Base-by-base conservation (phyloP, 2,113 vertebrate species). In the Tragelaphus buxtoni region DNA sequence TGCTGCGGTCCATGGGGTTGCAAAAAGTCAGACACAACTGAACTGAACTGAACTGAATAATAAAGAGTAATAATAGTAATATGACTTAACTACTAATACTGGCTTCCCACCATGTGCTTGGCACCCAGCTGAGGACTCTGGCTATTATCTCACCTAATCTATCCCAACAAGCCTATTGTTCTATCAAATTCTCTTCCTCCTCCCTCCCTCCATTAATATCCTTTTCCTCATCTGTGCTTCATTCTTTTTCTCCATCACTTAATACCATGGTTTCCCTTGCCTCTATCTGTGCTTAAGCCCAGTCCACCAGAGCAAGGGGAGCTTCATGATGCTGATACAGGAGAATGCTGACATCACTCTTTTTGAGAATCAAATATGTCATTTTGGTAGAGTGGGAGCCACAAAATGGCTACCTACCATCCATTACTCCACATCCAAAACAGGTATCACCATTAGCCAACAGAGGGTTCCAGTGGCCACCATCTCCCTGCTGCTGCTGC, bases 21-120 rank as follows among this genome's bases (percentile, higher is more conserved):
- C 65, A 39, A 72, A 72, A 20, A 10, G 1, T 39, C 9, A 1
- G 35, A 24, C 65, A 22, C 10, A 22, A 12, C n/a, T 72, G n/a
- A 72, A 72, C 65, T 72, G 53, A 53, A 53, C 53, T 18, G 65
- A 72, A 39, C 18, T 39, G 65, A 39, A 72, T 26, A 26, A 3
- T 24, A 35, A 69, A 13, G 3, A 42, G 2, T 26, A 35, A 4
- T 2, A 55, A 9, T 1, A n/a, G 20, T 3, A 35, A 53, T 16
- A 12, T 7, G 63, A 49, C 4, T 39, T 30, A 47, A 58, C 45
- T 16, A 9, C 3, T n/a, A 16, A 80, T 49, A 12, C 0, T 28
- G 76, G 32, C 42, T 77, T 85, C 51, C 80, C 4, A 45, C 18
- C 16, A 3, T 1, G 45, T 9, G 81, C 24, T 32, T 14, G 51